Conservation (phyloP, 1,140 invertebrate species). For the Musca domestica region DNA sequence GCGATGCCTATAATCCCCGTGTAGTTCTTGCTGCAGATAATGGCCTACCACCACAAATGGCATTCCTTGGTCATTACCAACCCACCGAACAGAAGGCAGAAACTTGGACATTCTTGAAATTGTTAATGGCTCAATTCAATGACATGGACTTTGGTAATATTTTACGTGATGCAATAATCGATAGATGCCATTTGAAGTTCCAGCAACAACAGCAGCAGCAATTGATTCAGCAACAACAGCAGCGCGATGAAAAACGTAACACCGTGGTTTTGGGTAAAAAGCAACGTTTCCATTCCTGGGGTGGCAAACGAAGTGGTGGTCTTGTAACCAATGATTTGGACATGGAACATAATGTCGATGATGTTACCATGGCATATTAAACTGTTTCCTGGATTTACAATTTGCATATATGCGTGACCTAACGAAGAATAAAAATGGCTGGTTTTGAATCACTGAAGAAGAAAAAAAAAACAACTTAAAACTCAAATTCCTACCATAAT, state of each 20-base stretch:
- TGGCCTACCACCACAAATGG: constrained; percentile 7
- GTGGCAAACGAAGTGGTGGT: constrained; percentile 42
- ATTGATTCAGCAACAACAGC: not conserved
- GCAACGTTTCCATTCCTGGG: constrained; percentile 53
- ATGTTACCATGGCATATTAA: not conserved
- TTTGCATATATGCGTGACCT: no score
- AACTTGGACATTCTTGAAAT: constrained; percentile 50
- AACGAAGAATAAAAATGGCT: no score
- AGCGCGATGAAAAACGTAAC: constrained; percentile 45
- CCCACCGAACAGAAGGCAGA: constrained; percentile 43
- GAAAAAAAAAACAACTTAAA: no score
- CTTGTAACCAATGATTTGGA: not conserved
- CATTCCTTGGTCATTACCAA: constrained; percentile 38
- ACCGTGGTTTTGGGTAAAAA: constrained; percentile 50
- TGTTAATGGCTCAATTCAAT: constrained; percentile 50
- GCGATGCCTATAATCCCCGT: constrained; percentile 42
- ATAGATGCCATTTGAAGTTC: constrained; percentile 42
- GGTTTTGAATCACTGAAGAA: no score
- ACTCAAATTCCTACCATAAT: no score
- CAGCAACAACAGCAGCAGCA: constrained; percentile 34
- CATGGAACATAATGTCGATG: constrained; percentile 2
- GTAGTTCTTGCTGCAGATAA: not conserved
- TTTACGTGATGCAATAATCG: constrained; percentile 46
- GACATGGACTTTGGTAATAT: constrained; percentile 43
- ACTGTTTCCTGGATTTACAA: no score